Conservation (phyloP, 2,113 vertebrate species). For the Emberiza fucata region DNA sequence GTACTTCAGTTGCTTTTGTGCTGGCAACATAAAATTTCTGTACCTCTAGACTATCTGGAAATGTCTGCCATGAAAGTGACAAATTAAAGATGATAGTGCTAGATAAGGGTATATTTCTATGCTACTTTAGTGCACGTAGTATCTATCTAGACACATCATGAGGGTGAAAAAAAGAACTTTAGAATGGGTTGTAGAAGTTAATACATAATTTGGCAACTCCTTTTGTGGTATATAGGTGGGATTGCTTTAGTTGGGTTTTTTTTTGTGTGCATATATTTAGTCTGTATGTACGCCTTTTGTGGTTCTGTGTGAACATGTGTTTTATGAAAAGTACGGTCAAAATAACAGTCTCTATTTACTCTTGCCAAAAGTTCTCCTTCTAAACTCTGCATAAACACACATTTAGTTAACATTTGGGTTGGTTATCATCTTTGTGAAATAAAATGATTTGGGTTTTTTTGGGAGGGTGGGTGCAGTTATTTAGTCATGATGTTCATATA, state of each 20-base stretch:
- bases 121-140: neutral
- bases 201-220: neutral
- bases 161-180: neutral
- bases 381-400: slow-evolving; percentile 28
- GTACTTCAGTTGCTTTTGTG: slow-evolving; percentile 25
- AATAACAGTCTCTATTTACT: slow-evolving; percentile 57
- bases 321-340: slow-evolving; percentile 39
- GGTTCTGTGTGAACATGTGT: slow-evolving; percentile 45
- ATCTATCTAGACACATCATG: neutral
- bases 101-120: neutral
- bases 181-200: neutral
- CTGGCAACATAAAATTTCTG: slow-evolving; percentile 2
- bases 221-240: neutral
- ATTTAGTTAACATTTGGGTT: slow-evolving; percentile 46
- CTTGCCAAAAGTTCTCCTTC: slow-evolving; percentile 24
- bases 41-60: slow-evolving; percentile 24
- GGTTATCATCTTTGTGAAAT: neutral
- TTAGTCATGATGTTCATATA: neutral
- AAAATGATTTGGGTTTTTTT: neutral
- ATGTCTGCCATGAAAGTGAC: neutral
- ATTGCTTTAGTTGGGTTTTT: neutral
- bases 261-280: neutral
- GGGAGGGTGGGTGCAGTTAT: neutral
- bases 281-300: neutral
- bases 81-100: neutral